phyloP scores from a whole-genome alignment of 2,113 vertebrate species.

The Gavia stellata region DNA sequence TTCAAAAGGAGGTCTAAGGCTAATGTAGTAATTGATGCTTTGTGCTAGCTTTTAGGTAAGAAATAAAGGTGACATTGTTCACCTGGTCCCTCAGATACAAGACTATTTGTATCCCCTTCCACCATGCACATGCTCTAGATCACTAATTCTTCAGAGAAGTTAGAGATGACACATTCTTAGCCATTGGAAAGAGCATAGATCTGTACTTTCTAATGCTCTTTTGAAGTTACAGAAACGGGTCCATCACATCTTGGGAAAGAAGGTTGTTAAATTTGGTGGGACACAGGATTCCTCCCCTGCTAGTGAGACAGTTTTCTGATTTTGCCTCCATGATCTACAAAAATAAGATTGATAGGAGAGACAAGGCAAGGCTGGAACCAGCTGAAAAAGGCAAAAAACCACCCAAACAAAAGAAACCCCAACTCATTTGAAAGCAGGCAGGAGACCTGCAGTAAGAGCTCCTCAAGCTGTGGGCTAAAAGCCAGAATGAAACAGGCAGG shows the following conservation, averaged over 20 bases:
- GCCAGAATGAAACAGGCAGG: accelerated
- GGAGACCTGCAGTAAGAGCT: neutral
- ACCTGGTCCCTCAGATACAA: neutral
- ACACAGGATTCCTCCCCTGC: neutral
- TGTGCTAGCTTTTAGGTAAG: neutral
- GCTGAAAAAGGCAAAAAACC: neutral
- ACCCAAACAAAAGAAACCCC: neutral
- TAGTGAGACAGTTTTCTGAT: neutral
- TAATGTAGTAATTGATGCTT: neutral
- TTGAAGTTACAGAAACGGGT: neutral
- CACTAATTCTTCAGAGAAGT: neutral
- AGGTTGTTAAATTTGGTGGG: neutral
- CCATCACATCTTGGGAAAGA: neutral
- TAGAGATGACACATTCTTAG: neutral
- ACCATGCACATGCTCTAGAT: neutral
- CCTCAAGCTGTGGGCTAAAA: neutral
- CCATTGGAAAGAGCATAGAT: neutral
- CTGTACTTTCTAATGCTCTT: neutral
- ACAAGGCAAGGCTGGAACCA: neutral
- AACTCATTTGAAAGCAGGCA: neutral
- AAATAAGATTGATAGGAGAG: neutral
- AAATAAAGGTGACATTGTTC: neutral
- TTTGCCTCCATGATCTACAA: neutral
- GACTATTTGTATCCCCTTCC: neutral
- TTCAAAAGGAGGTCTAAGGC: neutral